These are phyloP conservation scores for Nomada flava DNA, from an alignment of 2,888 invertebrate species.

Conservation along the genomic window DNA sequence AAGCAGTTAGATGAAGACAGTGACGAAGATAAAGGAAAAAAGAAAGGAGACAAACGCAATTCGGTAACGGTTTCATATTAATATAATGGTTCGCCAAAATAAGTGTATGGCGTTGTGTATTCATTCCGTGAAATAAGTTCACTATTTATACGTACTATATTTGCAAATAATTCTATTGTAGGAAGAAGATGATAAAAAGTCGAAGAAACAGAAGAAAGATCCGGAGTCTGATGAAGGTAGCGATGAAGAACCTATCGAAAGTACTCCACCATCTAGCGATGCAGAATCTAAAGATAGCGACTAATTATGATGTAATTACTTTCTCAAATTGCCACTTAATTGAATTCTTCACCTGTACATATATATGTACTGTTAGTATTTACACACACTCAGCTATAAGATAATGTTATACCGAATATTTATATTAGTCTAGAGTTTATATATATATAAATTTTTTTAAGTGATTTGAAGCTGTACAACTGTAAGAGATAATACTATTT, in stretches of 20 bases:
- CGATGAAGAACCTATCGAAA: slow-evolving; percentile 86
- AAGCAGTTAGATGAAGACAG: slow-evolving; percentile 74
- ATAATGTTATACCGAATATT: slow-evolving; percentile 2
- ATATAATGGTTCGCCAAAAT: background rate
- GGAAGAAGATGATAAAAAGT: slow-evolving; percentile 82
- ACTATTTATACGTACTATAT: background rate
- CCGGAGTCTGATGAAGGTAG: slow-evolving; percentile 88
- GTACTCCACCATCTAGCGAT: slow-evolving; percentile 83
- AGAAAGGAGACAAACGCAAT: slow-evolving; percentile 73
- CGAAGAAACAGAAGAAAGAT: slow-evolving; percentile 84
- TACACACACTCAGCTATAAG: background rate
- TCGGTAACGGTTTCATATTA: slow-evolving; percentile 55
- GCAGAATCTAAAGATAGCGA: slow-evolving; percentile 80
- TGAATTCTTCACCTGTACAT: background rate
- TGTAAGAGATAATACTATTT: background rate
- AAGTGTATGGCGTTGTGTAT: background rate
- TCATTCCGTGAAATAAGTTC: slow-evolving; percentile 24
- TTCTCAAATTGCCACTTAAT: background rate
- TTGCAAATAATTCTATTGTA: slow-evolving; percentile 30
- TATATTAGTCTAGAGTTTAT: background rate
- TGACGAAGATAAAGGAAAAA: slow-evolving; percentile 71
- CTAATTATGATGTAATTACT: slow-evolving; percentile 49
- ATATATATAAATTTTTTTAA: slow-evolving; percentile 17
- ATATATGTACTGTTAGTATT: slow-evolving; percentile 11
- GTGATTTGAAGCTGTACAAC: background rate